Conservation (phyloP, 2,888 invertebrate genomes). For the Heliconius hortense region DNA sequence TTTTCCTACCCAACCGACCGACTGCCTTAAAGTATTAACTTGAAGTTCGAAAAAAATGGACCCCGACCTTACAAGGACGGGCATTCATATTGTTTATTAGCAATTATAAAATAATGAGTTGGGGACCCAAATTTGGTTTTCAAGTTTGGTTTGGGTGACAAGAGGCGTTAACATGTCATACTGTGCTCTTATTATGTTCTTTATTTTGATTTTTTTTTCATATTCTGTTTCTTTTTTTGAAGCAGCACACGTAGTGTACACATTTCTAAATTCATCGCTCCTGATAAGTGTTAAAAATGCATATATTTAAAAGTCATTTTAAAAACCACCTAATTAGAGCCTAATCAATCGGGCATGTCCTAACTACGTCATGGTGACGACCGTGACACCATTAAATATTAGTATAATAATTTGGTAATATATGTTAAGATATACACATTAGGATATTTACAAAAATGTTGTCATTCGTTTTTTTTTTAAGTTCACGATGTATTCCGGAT, state of each 20-base stretch:
- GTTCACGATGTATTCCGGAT: too few relatives aligned
- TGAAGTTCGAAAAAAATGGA: too few relatives aligned
- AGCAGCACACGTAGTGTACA: too few relatives aligned
- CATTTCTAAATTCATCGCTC: too few relatives aligned
- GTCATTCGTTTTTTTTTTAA: too few relatives aligned
- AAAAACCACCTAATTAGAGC: neutral
- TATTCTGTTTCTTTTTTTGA: neutral
- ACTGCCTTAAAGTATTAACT: neutral
- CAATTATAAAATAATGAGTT: too few relatives aligned
- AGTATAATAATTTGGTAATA: constrained; percentile 4
- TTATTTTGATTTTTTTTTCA: neutral
- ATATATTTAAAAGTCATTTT: too few relatives aligned
- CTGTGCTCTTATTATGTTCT: too few relatives aligned
- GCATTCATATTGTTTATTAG: too few relatives aligned
- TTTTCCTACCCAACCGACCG: neutral
- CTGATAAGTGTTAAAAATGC: too few relatives aligned
- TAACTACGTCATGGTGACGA: neutral
- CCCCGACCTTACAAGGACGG: too few relatives aligned
- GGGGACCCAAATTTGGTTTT: neutral
- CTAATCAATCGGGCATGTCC: neutral
- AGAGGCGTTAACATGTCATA: too few relatives aligned
- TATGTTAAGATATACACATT: neutral
- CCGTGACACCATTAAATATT: neutral
- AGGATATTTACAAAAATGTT: neutral
- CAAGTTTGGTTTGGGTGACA: neutral